Percentiles rank a stretch among this genome's conserved stretches.
Conservation (phyloP, 2,113 vertebrate genomes). For the Proteles cristata region DNA sequence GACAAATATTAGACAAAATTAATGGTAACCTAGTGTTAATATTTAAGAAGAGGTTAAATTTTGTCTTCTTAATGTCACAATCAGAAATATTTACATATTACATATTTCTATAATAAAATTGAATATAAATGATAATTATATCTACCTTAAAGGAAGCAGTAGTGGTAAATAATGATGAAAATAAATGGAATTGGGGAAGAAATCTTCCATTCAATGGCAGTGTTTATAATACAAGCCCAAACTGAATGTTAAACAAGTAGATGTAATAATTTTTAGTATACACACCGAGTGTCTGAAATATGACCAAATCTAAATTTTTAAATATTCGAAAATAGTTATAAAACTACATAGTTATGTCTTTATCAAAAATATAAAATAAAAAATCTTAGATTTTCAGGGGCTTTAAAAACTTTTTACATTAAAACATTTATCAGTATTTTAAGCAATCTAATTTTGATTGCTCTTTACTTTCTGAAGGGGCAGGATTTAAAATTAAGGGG, state of each 20-base stretch:
- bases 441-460: background rate
- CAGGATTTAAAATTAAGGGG: background rate
- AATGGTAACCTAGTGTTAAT: background rate
- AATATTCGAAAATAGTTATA: background rate
- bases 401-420: background rate
- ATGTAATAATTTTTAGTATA: background rate
- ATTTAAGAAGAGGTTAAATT: background rate
- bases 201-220: background rate
- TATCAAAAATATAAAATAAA: background rate
- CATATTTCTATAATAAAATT: constrained; percentile 18
- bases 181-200: background rate
- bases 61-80: background rate
- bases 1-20: background rate
- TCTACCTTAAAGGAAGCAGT: background rate
- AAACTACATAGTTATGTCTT: background rate
- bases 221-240: background rate
- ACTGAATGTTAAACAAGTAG: background rate
- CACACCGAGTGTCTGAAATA: background rate
- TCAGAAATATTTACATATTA: background rate
- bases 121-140: background rate
- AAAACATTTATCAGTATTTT: background rate
- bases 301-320: background rate
- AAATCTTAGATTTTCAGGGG: background rate
- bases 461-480: background rate
- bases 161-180: background rate